phyloP scores from a whole-genome alignment of 1,140 invertebrate species.

The Temnothorax nylanderi region DNA sequence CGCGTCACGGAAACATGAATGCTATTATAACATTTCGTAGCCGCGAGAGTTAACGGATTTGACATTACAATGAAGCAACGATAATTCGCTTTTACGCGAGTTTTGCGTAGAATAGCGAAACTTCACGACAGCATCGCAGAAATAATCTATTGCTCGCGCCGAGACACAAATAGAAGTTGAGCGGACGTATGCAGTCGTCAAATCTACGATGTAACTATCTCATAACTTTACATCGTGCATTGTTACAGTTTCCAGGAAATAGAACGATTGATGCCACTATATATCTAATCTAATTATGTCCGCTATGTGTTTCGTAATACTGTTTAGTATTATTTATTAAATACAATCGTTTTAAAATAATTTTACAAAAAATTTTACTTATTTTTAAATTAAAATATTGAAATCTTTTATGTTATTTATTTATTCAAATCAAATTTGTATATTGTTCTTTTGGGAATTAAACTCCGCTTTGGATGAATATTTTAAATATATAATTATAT shows the following conservation, averaged over 20 bases:
- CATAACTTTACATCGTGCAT: conserved; percentile 3
- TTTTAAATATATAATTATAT: no score
- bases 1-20: conserved; percentile 23
- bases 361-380: no score
- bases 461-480: no score
- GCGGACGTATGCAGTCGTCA: neutral
- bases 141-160: conserved; percentile 28
- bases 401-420: no score
- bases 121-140: conserved; percentile 31
- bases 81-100: conserved; percentile 47
- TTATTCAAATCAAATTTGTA: no score
- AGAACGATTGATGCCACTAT: conserved; percentile 2
- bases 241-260: neutral
- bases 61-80: conserved; percentile 26
- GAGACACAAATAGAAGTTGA: conserved; percentile 44
- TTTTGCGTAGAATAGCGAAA: conserved; percentile 48
- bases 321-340: neutral
- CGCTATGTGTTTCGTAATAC: neutral
- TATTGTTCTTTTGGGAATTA: no score
- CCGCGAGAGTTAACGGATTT: conserved; percentile 47
- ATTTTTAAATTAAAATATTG: no score
- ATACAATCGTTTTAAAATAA: neutral
- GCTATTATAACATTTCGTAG: conserved; percentile 37
- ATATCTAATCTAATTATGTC: neutral
- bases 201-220: conserved; percentile 16